Conservation (phyloP, 2,888 invertebrate genomes). For the Acleris literana region DNA sequence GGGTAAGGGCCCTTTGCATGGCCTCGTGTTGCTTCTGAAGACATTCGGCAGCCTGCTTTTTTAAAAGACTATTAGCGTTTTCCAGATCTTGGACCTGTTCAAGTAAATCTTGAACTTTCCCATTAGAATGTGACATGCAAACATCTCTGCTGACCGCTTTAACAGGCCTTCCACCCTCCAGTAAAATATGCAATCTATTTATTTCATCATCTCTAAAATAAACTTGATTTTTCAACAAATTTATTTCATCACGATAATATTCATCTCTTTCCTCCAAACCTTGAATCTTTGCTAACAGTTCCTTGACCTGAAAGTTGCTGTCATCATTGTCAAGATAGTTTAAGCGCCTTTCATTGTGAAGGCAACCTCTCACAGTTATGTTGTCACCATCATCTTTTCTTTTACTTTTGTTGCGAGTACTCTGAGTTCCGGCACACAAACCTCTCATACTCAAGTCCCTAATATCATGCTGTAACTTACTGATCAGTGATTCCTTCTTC, state of each 20-base stretch:
- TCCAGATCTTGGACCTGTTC: constrained; percentile 85
- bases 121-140: constrained; percentile 83
- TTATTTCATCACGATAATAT: constrained; percentile 66
- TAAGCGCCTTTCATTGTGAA: constrained; percentile 54
- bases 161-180: constrained; percentile 88
- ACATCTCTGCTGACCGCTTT: constrained; percentile 86
- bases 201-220: constrained; percentile 88
- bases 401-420: constrained; percentile 71
- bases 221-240: constrained; percentile 67
- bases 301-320: constrained; percentile 44
- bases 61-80: constrained; percentile 78
- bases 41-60: constrained; percentile 79
- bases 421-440: constrained; percentile 73
- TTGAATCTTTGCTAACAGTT: constrained; percentile 72
- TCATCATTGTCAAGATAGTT: constrained; percentile 58
- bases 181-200: constrained; percentile 85
- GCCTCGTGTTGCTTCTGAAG: constrained; percentile 90
- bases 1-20: constrained; percentile 88
- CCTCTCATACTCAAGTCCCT: constrained; percentile 74
- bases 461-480: constrained; percentile 71
- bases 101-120: constrained; percentile 82
- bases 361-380: constrained; percentile 52
- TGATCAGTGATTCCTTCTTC: constrained; percentile 75
- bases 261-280: constrained; percentile 73
- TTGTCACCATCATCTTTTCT: constrained; percentile 59